phyloP scores from a whole-genome alignment of 2,797 vertebrate species.

The Eurystomus glaucurus region DNA sequence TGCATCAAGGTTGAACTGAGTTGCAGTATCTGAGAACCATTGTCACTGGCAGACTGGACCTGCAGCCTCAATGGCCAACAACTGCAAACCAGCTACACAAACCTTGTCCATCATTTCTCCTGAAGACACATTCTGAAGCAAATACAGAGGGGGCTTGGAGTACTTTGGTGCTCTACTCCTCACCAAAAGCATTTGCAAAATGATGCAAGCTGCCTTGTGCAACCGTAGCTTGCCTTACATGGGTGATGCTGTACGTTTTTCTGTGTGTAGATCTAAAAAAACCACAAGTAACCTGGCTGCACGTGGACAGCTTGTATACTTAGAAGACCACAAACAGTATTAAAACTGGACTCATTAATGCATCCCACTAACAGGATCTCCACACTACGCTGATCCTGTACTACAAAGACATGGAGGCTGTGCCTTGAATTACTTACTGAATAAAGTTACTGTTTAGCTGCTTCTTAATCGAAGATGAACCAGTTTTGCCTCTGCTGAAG shows the following conservation, averaged over 20 bases:
- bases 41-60: neutral
- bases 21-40: neutral
- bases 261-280: neutral
- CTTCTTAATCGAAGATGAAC: neutral
- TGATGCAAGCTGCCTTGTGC: neutral
- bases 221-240: neutral
- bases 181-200: neutral
- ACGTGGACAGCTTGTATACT: neutral
- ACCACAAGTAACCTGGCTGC: neutral
- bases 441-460: neutral
- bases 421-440: neutral
- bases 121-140: neutral
- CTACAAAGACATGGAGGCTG: neutral
- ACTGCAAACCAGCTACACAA: neutral
- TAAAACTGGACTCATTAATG: neutral
- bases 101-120: neutral
- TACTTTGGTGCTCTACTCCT: neutral
- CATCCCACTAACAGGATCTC: neutral
- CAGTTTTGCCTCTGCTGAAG: neutral
- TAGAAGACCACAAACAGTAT: neutral
- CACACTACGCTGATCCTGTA: neutral
- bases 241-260: neutral
- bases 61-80: neutral
- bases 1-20: fast-evolving
- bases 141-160: neutral